These are phyloP conservation scores for Jacana jacana DNA, from an alignment of 2,113 vertebrate species.

Conservation along the genomic window DNA sequence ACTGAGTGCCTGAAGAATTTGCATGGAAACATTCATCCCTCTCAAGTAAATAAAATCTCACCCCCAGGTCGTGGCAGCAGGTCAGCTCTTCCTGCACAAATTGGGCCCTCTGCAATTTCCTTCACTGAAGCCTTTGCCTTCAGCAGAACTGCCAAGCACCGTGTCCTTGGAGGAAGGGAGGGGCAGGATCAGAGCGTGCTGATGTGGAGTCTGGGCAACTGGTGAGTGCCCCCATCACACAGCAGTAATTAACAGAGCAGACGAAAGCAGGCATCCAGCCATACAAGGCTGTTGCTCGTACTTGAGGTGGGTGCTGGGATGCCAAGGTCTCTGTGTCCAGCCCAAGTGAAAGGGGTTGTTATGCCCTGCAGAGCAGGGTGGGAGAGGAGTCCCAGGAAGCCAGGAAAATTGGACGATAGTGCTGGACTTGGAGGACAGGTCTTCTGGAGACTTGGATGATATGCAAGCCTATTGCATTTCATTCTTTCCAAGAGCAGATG, in stretches of 20 bases:
- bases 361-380: rapidly evolving
- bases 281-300: neutral
- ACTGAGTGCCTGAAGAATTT: neutral
- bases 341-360: rapidly evolving
- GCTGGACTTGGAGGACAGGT: rapidly evolving
- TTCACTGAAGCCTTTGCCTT: neutral
- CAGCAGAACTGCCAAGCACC: neutral
- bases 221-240: rapidly evolving
- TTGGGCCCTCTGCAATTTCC: neutral
- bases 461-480: neutral
- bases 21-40: neutral
- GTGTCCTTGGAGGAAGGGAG: neutral
- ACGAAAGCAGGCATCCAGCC: rapidly evolving
- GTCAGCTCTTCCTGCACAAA: neutral
- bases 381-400: neutral
- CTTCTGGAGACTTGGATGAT: neutral
- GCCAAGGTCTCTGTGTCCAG: rapidly evolving
- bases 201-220: neutral
- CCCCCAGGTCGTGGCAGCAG: neutral
- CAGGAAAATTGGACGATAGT: neutral
- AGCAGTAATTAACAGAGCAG: neutral
- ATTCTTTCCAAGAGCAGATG: neutral
- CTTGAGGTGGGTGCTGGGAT: rapidly evolving
- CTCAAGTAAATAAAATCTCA: neutral
- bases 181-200: rapidly evolving